phyloP scores from a whole-genome alignment of 2,113 vertebrate genomes.

The Chroicocephalus ridibundus region DNA sequence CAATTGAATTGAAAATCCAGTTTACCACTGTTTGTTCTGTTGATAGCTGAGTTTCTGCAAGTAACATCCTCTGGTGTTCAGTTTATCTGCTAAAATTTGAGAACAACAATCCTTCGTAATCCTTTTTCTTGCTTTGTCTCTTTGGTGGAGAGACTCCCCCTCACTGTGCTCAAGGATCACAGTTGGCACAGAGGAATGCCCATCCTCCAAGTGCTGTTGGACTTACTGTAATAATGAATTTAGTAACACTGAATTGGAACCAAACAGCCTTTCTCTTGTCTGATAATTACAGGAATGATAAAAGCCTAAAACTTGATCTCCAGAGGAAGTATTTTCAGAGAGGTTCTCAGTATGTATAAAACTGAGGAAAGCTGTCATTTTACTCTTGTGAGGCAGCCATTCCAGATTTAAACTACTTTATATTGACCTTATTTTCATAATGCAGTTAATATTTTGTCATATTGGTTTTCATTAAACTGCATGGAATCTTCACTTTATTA shows the following conservation, averaged over 20 bases:
- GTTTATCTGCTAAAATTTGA: neutral
- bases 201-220: neutral
- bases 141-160: neutral
- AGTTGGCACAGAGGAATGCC: neutral
- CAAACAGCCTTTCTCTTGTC: neutral
- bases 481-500: neutral
- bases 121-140: neutral
- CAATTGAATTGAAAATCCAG: neutral
- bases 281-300: neutral
- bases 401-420: neutral
- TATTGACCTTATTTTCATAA: neutral
- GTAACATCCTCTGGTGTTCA: neutral
- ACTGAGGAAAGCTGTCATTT: neutral
- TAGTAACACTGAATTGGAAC: neutral
- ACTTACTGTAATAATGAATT: neutral
- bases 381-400: neutral
- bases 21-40: neutral
- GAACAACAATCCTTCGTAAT: neutral
- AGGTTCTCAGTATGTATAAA: neutral
- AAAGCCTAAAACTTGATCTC: neutral
- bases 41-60: neutral
- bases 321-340: neutral
- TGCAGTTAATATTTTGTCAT: neutral
- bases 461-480: neutral
- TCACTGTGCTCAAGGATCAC: neutral